A percentile compares a stretch with the other conserved stretches of the same genome.
These are phyloP conservation scores for Vanessa tameamea DNA, from an alignment of 1,140 invertebrate genomes.

Conservation along the genomic window DNA sequence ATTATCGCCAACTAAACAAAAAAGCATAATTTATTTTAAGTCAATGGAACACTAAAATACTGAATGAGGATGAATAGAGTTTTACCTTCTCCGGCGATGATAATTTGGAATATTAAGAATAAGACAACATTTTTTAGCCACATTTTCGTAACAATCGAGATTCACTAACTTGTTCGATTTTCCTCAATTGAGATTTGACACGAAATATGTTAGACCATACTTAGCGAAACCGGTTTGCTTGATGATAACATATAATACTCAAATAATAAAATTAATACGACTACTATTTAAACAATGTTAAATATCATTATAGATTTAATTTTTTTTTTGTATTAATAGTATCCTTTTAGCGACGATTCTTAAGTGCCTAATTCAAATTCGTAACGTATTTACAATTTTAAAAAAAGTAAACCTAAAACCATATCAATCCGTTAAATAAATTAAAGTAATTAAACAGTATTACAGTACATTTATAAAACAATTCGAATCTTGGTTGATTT, in stretches of 20 bases:
- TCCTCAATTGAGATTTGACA: constrained; percentile 27
- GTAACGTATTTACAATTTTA: no score
- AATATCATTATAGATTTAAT: no score
- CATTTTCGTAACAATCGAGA: constrained; percentile 21
- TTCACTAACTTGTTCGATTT: constrained; percentile 14
- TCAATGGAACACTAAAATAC: not conserved
- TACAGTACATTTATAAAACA: no score
- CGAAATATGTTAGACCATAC: constrained; percentile 20
- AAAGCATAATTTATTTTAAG: not conserved
- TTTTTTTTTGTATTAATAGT: no score
- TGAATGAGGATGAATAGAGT: constrained; percentile 1
- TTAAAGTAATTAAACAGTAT: no score
- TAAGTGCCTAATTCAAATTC: no score
- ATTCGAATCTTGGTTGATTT: no score
- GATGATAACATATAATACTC: not conserved
- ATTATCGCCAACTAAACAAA: constrained; percentile 53
- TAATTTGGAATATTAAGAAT: constrained; percentile 16
- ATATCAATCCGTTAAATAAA: no score
- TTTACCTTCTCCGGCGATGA: constrained; percentile 33
- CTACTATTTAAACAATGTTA: not conserved
- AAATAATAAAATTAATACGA: not conserved
- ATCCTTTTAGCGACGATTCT: no score
- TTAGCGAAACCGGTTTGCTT: constrained; percentile 25
- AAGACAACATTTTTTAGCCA: constrained; percentile 18
- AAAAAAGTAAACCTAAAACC: no score